Evolutionary conservation across 2,888 invertebrate species (phyloP).

Genomic region (Zygogramma bicolorata): DNA sequence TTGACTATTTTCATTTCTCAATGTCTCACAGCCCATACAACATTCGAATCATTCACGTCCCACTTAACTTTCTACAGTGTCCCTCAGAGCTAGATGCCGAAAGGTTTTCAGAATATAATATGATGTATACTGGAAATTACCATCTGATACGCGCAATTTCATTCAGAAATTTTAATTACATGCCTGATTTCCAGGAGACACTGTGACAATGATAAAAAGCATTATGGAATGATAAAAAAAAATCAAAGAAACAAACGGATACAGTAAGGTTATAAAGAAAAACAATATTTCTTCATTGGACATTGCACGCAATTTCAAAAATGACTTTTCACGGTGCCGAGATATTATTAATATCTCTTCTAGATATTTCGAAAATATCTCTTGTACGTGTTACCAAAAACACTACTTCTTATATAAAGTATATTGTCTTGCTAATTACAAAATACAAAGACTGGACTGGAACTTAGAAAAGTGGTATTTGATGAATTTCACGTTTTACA

Average conservation of each 20-base stretch:
- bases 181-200: background rate
- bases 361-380: background rate
- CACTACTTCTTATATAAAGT: too few relatives aligned
- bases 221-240: background rate
- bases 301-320: background rate
- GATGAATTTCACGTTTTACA: too few relatives aligned
- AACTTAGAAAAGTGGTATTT: too few relatives aligned
- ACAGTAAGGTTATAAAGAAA: background rate
- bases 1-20: constrained; percentile 37
- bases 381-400: background rate
- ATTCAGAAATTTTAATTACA: background rate
- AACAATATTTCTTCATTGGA: background rate
- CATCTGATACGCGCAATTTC: background rate
- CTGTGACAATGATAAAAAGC: background rate
- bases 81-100: background rate
- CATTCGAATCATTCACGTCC: constrained; percentile 41
- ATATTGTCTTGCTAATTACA: too few relatives aligned
- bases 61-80: background rate
- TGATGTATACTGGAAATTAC: background rate
- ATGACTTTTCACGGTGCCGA: too few relatives aligned
- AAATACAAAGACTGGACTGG: background rate
- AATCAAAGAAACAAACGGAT: background rate
- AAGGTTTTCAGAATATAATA: background rate
- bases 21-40: constrained; percentile 53
- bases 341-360: background rate